Evolutionary conservation across 2,797 vertebrate genomes (phyloP), one percentile per base, ranked within the genome.

Genomic region (Gymnodraco acuticeps): DNA sequence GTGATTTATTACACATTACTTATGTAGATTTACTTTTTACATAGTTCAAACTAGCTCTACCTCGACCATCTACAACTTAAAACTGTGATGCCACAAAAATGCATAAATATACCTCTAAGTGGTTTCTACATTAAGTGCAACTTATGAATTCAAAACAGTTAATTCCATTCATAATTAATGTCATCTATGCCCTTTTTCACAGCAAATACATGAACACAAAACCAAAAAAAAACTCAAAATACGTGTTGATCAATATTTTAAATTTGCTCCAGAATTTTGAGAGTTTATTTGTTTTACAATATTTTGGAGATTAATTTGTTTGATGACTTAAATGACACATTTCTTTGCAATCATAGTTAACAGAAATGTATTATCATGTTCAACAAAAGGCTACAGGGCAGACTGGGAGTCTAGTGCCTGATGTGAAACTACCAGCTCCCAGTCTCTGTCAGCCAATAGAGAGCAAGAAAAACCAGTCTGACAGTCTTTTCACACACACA

Each of bases 381-480:
- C 3, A 75, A 72, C 31, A 55, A 59, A 33, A 64, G 38, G 51
- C 55, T 50, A 53, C 14, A 60, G 48, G 52, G 41, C 38, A 70
- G 52, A 66, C 19, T 43, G 46, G 3, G 64, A 76, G 48, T 72
- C 64, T 69, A 7, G 8, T 38, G 33, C 33, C 23, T 19, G 67
- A 80, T 69, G 50, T 63, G 66, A 83, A 20, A 80, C 51, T 38
- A 2, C 63, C 20, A 73, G 13, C 69, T 76, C 64, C 23, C 43
- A 47, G 64, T 71, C 9, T 75, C 48, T 42, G 38, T 50, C 54
- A 77, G 63, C 38, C 50, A 31, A 60, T 23, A 61, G 38, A 64
- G 5, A 83, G 56, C 87, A 66, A 82, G 88, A 91, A 88, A 89
- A 93, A 91, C 85, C 87, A 76, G 92, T 90, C 56, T 19, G 27